These are phyloP conservation scores for Vanessa tameamea DNA, from an alignment of 1,140 invertebrate species.

Conservation along the genomic window DNA sequence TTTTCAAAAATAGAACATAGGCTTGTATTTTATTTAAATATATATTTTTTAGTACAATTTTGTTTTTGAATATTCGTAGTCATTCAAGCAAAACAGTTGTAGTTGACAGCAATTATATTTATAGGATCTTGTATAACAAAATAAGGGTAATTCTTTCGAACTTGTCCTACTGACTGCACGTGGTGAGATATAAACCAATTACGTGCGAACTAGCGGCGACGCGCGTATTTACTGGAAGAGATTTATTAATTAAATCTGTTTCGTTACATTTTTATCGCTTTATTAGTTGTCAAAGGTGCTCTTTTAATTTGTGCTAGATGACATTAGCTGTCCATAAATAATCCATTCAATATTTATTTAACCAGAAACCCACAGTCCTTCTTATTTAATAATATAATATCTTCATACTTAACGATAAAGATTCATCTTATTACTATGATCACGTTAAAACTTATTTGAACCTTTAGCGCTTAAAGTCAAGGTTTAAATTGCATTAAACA, in stretches of 20 bases:
- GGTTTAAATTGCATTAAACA: no score
- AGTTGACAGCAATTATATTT: constrained; percentile 19
- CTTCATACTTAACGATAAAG: no score
- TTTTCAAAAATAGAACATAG: neutral
- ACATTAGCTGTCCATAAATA: neutral
- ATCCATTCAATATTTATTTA: neutral
- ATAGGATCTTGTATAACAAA: constrained; percentile 25
- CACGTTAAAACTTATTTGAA: no score
- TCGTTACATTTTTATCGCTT: constrained; percentile 2
- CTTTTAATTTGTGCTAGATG: neutral
- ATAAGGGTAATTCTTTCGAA: constrained; percentile 44
- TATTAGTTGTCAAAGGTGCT: neutral
- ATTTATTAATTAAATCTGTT: constrained; percentile 4
- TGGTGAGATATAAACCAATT: constrained; percentile 40
- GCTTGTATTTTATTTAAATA: neutral
- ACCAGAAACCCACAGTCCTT: neutral
- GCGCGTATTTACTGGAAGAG: neutral
- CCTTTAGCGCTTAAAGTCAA: no score
- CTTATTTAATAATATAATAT: neutral
- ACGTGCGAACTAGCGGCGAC: constrained; percentile 3
- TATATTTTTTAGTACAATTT: neutral
- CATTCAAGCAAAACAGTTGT: constrained; percentile 14
- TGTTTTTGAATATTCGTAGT: constrained; percentile 14
- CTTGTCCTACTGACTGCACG: constrained; percentile 42
- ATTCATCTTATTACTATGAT: no score